phyloP scores from a whole-genome alignment of 2,797 vertebrate genomes.

The Tachyglossus aculeatus region DNA sequence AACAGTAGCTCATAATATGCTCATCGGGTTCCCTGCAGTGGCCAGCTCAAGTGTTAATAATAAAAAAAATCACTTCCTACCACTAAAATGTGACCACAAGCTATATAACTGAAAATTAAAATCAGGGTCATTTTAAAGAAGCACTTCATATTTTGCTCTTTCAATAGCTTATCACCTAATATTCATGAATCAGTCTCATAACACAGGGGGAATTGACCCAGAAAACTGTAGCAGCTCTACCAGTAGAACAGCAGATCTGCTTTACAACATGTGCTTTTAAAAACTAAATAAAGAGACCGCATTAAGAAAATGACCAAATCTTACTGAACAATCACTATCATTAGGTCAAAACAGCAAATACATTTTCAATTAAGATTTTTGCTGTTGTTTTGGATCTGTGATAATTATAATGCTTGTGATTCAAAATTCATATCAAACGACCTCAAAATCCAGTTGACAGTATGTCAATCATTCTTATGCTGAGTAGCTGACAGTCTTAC shows the following conservation, averaged over 20 bases:
- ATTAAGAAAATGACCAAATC: background rate
- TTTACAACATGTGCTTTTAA: constrained; percentile 21
- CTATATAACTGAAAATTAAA: background rate
- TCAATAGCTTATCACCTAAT: constrained; percentile 8
- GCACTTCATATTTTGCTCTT: background rate
- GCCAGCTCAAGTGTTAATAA: background rate
- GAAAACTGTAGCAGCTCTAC: no score
- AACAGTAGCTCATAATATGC: background rate
- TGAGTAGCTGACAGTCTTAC: background rate
- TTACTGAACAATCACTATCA: background rate
- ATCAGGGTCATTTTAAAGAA: constrained; percentile 1
- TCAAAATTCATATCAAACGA: background rate
- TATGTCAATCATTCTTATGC: background rate
- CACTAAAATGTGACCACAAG: background rate
- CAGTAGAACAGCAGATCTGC: no score
- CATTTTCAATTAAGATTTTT: background rate
- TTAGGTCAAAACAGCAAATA: background rate
- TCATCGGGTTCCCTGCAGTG: background rate
- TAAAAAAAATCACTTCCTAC: constrained; percentile 12
- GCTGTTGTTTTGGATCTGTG: background rate
- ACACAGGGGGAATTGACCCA: background rate
- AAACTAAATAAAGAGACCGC: constrained; percentile 14
- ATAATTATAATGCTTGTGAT: background rate
- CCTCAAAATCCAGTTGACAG: background rate
- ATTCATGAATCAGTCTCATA: constrained; percentile 8